Evolutionary conservation across 2,113 vertebrate genomes (phyloP), one percentile per base, ranked within the genome.

Genomic region (Apeltes quadracus): DNA sequence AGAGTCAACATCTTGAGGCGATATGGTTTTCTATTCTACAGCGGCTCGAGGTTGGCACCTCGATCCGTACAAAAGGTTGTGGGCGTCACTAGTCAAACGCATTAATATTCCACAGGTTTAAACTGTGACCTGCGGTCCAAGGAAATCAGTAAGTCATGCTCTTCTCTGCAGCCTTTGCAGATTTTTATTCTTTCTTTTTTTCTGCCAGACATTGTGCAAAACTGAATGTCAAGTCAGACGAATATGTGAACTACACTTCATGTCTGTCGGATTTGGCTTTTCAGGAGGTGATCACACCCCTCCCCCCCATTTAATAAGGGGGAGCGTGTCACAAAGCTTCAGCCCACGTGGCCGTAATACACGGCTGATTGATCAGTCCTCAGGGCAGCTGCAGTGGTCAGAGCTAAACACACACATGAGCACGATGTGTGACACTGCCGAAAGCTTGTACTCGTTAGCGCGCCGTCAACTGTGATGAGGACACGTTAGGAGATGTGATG

Each of bases 101-200:
- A 81, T 85, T 87, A 73, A 79, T 65, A 87, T 80, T 89, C 71
- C 44, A 41, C 43, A 38, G 32, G 34, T 76, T 81, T 72, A 76
- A 86, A 78, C 44, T 79, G 73, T 82, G 68, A 87, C 84, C 78
- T 67, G 16, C 3, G 39, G 78, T 88, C 85, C 80, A 88, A 57
- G 55, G 58, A 75, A 84, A 82, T 76, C 72, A 78, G 61, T 56
- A 74, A 77, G 79, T 77, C 61, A 39, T 55, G 56, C 51, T 68
- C 59, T 61, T 53, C 27, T 72, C 68, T 4, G 14, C 51, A 57
- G 69, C 41, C 48, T 22, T 77, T 62, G 44, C n/a, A 25, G 69
- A 57, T 39, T 54, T 63, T 73, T 63, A 61, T 15, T 29, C 0
- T 48, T 53, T 25, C 20, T 48, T 10, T n/a, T 64, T 34, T 48